Evolutionary conservation across 2,113 vertebrate genomes (phyloP), one percentile per base, ranked within the genome.

Genomic region (Dromiciops gliroides): DNA sequence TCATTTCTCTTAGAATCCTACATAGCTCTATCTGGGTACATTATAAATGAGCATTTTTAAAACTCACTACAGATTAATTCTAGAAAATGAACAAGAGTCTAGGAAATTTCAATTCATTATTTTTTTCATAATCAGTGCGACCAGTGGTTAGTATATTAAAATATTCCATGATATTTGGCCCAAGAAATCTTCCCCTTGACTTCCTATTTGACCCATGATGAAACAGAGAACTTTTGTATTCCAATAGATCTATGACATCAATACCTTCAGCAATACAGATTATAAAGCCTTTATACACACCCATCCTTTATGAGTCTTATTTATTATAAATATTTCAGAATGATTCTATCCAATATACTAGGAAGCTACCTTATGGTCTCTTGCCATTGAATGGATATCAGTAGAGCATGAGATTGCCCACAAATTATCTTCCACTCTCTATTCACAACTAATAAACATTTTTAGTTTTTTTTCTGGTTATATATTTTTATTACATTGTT

Each of bases 1-100:
- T 95, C 51, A 56, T 88, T 93, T 97, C 92, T 96, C 90, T 90
- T 3, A 89, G 92, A 0, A 48, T 90, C 50, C 93, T 95, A 94
- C 92, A 94, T 44, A 22, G 49, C n/a, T 92, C 83, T 94, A 3
- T 90, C 91, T 16, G 44, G 50, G 5, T 11, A 0, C 44, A 47
- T 28, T 96, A 92, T 89, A 95, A 95, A 51, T 50, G 75, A 37
- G 60, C 60, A 50, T 25, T 90, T 83, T 8, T 23, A 3, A 83
- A 83, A 83, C 67, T 19, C n/a, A 83, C n/a, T 23, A 44, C n/a
- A 44, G 14, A 91, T 3, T 92, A 51, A 75, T 56, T 53, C 53
- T 93, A 92, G 56, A 95, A 92, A 14, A 88, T 24, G 47, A 92
- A 67, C 31, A 16, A 92, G 44, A 93, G 11, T 50, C 50, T 93